These are phyloP conservation scores for Mormyrus lacerda DNA, from an alignment of 2,113 vertebrate species.

Conservation along the genomic window DNA sequence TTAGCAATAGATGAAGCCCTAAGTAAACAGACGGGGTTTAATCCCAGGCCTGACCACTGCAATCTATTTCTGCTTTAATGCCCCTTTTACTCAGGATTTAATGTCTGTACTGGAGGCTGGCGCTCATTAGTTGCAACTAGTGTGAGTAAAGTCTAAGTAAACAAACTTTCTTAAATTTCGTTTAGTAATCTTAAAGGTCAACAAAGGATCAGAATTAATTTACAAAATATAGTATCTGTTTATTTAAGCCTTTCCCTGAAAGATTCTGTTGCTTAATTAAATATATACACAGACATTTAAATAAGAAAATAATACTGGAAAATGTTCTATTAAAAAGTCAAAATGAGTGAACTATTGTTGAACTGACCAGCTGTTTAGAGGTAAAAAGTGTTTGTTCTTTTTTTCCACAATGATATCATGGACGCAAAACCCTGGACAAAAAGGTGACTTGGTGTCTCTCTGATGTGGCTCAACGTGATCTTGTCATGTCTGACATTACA, in stretches of 20 bases:
- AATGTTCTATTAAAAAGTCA: background rate
- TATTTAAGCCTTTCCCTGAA: background rate
- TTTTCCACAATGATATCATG: slow-evolving; percentile 35
- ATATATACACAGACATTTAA: background rate
- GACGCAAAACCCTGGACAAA: slow-evolving; percentile 70
- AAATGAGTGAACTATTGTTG: background rate
- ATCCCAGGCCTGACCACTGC: slow-evolving; percentile 48
- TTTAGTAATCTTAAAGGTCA: background rate
- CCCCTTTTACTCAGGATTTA: slow-evolving; percentile 30
- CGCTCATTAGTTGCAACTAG: background rate
- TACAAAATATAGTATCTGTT: background rate
- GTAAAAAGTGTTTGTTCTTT: background rate
- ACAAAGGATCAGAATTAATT: background rate
- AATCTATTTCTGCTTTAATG: slow-evolving; percentile 43
- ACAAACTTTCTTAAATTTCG: background rate
- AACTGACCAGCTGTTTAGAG: slow-evolving; percentile 46
- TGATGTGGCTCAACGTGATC: slow-evolving; percentile 76
- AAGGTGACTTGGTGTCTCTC: slow-evolving; percentile 88
- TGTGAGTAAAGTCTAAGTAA: slow-evolving; percentile 14
- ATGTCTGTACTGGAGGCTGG: slow-evolving; percentile 21
- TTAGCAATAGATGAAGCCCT: slow-evolving; percentile 54
- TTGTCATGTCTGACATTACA: slow-evolving; percentile 89
- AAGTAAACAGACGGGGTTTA: slow-evolving; percentile 54
- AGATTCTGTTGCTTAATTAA: background rate
- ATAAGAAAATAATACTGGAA: background rate